Base-by-base conservation (phyloP, 2,888 invertebrate species). In the Netelia inedita region DNA sequence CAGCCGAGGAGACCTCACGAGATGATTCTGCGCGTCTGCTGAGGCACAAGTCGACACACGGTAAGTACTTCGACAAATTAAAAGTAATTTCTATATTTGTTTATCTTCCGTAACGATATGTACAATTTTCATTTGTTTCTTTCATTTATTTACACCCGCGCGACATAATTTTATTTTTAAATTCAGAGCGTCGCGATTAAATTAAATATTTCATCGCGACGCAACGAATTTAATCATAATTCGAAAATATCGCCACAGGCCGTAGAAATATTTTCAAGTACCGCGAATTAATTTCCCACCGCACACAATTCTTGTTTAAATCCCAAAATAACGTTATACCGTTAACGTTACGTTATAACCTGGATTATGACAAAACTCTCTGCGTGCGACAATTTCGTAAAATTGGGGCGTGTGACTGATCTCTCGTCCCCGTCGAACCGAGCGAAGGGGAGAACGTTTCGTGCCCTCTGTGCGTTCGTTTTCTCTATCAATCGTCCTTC, bases 1-100 rank as follows among this genome's bases (percentile, higher is more conserved):
- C 75, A 75, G 79, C 83, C 73, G 83, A 80, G 28, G 69, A 11
- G 21, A 82, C 81, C 83, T 53, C 86, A 83, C 82, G 85, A 87
- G 87, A 90, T 90, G 90, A 88, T 90, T 89, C 89, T 89, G 89
- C 90, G 90, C 90, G 89, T 89, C 87, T 88, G 85, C 41, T 82
- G 82, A 82, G 79, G 73, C 59, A 74, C 61, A 63, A 83, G 63
- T 75, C 76, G 80, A 72, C 75, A 79, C 41, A 68, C 57, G 72
- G 71, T 73, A 35, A 73, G 50, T 74, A 28, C 28, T 28, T 28
- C 5, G 5, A 28, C 3, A 73, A 23, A 65, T 65, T 41, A 11
- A 46, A 11, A 6, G 8, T 23, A 1, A n/a, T 61, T 61, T 28
- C 8, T 63, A 23, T 43, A 74, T 63, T 23, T n/a, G 19, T 23